phyloP scores from a whole-genome alignment of 64 coral and sea anemone genomes.

The Astreopora myriophthalma region DNA sequence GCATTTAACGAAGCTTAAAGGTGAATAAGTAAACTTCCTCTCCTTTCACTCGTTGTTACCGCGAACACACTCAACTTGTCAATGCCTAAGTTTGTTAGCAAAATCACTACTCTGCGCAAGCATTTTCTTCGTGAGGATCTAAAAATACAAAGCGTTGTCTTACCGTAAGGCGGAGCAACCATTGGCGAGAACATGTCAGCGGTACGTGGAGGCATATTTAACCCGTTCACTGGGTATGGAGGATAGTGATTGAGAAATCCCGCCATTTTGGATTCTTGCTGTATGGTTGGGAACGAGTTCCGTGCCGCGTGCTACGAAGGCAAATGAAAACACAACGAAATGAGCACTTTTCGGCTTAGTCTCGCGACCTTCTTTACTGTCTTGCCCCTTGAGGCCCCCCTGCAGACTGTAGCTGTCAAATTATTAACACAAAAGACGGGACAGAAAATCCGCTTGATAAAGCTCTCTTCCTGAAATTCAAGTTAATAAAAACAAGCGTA shows the following conservation, averaged over 20 bases:
- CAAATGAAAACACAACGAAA: conserved; percentile 72
- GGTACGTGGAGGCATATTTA: conserved; percentile 84
- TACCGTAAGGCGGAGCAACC: conserved; percentile 90
- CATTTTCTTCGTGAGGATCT: neutral
- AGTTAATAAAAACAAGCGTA: conserved; percentile 68
- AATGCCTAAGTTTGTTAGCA: neutral
- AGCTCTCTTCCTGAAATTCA: conserved; percentile 61
- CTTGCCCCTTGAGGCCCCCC: conserved; percentile 75
- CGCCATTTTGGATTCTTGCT: conserved; percentile 76
- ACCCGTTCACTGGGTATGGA: conserved; percentile 72
- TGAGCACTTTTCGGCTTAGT: conserved; percentile 38
- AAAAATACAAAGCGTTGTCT: conserved; percentile 36
- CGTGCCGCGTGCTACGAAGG: conserved; percentile 51
- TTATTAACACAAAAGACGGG: conserved; percentile 80
- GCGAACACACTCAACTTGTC: neutral
- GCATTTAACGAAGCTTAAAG: neutral
- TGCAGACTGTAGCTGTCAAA: conserved; percentile 79
- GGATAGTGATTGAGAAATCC: conserved; percentile 95
- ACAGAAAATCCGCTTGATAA: conserved; percentile 86
- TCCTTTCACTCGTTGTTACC: neutral
- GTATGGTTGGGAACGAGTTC: neutral
- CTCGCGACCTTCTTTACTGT: conserved; percentile 66
- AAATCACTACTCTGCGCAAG: neutral
- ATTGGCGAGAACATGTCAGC: conserved; percentile 87
- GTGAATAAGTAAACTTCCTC: neutral